Conservation (phyloP, 2,797 vertebrate genomes). For the Picus viridis region DNA sequence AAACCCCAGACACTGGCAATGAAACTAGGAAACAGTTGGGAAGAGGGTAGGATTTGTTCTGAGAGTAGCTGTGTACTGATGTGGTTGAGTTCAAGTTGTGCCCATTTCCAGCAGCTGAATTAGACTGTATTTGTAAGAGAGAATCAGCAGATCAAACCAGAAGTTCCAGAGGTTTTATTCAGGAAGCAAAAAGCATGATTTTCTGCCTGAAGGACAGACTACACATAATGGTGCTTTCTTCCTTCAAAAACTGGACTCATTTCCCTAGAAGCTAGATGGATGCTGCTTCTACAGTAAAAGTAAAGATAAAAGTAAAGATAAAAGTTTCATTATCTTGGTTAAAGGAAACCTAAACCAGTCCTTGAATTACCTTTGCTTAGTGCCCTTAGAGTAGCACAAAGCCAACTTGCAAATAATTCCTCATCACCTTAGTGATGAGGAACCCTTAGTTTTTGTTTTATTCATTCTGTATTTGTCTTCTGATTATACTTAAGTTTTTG, state of each 20-base stretch:
- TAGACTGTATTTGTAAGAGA: not conserved
- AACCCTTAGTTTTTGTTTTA: conserved; percentile 72
- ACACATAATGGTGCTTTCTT: not conserved
- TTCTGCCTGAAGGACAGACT: not conserved
- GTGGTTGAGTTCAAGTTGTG: fast-evolving
- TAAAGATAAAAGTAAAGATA: not conserved
- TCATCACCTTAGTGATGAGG: not conserved
- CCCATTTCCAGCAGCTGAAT: not conserved
- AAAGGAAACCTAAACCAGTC: not conserved
- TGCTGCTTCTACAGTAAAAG: not conserved
- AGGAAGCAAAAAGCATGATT: not conserved
- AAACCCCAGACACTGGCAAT: not conserved
- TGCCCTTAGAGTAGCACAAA: not conserved
- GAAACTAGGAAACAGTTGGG: not conserved
- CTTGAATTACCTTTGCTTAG: not conserved
- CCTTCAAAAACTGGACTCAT: not conserved
- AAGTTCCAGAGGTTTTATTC: not conserved
- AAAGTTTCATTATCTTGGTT: not conserved
- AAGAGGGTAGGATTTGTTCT: not conserved
- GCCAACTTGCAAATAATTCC: not conserved
- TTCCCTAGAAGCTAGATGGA: not conserved
- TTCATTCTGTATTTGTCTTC: not conserved
- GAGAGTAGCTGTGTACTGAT: not conserved
- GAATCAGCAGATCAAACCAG: not conserved
- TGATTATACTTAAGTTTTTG: not conserved